Evolutionary conservation across 1,140 invertebrate genomes (phyloP).

Genomic region (Leptopilina boulardi): DNA sequence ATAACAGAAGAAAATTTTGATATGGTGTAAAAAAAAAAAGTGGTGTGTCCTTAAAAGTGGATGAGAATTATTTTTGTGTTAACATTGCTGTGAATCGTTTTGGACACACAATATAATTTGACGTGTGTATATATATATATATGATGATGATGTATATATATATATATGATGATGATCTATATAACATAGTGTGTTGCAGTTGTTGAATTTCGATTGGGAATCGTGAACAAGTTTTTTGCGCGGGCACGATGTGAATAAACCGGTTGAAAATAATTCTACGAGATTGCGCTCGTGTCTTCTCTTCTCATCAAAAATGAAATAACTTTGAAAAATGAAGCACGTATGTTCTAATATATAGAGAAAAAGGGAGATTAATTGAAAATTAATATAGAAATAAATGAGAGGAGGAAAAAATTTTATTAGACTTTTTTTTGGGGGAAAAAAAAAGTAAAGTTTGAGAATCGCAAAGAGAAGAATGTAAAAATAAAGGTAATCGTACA

Average conservation of each 20-base stretch:
- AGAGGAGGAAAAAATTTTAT: too few species aligned
- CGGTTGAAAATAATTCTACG: conserved; percentile 56
- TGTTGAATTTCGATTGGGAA: conserved; percentile 48
- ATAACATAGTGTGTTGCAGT: conserved; percentile 12
- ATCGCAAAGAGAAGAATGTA: not conserved
- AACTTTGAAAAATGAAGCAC: conserved; percentile 30
- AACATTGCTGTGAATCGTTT: not conserved
- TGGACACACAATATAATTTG: too few species aligned
- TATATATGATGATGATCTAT: conserved; percentile 10
- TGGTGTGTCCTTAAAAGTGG: too few species aligned
- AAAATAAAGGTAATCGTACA: conserved; percentile 8
- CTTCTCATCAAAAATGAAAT: conserved; percentile 32
- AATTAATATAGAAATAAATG: too few species aligned
- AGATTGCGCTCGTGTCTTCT: conserved; percentile 46
- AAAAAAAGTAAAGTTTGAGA: too few species aligned
- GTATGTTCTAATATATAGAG: not conserved
- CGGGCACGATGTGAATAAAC: conserved; percentile 55
- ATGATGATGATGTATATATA: too few species aligned
- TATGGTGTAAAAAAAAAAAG: too few species aligned
- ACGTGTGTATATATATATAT: too few species aligned
- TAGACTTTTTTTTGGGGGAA: not conserved
- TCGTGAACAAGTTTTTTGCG: conserved; percentile 58
- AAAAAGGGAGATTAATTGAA: not conserved
- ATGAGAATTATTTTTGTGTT: not conserved
- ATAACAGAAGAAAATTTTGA: too few species aligned